Evolutionary conservation across 2,797 vertebrate species (phyloP), one percentile per base, ranked within the genome.

Genomic region (Sebastes hopkinsi): DNA sequence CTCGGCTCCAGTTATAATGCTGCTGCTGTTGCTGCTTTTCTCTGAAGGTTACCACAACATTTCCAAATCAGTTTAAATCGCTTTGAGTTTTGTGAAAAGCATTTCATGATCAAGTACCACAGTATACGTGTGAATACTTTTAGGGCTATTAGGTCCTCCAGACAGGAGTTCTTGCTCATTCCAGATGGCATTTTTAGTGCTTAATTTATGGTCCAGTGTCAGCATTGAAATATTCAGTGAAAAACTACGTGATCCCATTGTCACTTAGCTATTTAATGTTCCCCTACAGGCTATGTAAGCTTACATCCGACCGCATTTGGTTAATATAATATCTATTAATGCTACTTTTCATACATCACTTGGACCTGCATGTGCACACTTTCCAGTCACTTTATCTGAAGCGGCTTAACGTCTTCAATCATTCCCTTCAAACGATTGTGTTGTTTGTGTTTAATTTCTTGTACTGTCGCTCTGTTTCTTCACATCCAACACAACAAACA

Each of bases 31-130:
- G 58, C 62, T 64, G 56, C 36, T 80, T 50, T 52, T 42, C 64
- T 70, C 70, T 58, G 4, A 72, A 55, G 69, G 50, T 32, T 32
- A 64, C 62, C 65, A 62, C 5, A 27, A 10, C 38, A 54, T 79
- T 58, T 70, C 34, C 14, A 75, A 55, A 66, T 55, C 9, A 59
- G 29, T 75, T 84, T n/a, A 50, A 77, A 75, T 38, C 12, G 8
- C 55, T 67, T 71, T 29, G 12, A 69, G 8, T 54, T 72, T 36
- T 72, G 68, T 66, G 64, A 58, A 77, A 73, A 67, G 22, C 20
- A 70, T 64, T 76, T 77, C 23, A 69, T 36, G 22, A 67, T 72
- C 20, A 10, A 74, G 62, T 58, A 30, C 25, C 23, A 18, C 3
- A 27, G 29, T 65, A 12, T 27, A 8, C 12, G 23, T 58, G 36